Base-by-base conservation (phyloP, 1,140 invertebrate species). In the Drosophila miranda region DNA sequence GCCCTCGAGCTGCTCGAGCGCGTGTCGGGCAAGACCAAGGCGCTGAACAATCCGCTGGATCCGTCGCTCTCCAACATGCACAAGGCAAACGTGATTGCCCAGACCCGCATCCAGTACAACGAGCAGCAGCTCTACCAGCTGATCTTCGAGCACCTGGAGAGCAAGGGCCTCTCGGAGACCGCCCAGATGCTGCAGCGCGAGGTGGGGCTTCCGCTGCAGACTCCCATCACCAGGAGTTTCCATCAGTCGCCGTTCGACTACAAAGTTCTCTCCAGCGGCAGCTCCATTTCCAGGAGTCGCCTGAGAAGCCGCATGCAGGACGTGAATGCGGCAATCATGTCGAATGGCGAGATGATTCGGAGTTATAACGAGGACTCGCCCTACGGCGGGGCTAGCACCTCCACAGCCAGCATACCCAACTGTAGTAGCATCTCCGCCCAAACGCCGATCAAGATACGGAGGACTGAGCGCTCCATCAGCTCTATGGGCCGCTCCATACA, bases 101-200 rank as follows among this genome's bases (percentile, higher is more conserved):
- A 99, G 92, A 99, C 98, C 0, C 95, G 95, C 72, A 99, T 99
- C 56, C 95, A 95, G 69, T 99, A 96, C 91, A 97, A 99, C 90
- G 96, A 98, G 89, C 94, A 96, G 61, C 97, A 99, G 90, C 91
- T 99, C 11, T 93, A 98, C 72, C 96, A 98, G 91, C 92, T 99
- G 3, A 98, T 99, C 51, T 95, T 97, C 88, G 95, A 97, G 66
- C 97, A 99, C 93, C 92, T 99, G 46, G 75, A 94, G 21, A 93
- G 93, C 3, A 95, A 96, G 89, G 98, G 97, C 1, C 93, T 96
- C 21, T 78, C 77, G 8, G 94, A 95, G 49, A 94, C 96, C 23
- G 97, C 97, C 0, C 90, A 93, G 1, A 91, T 92, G 26, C 91
- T 99, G 49, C 95, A 96, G 63, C 93, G 93, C 69, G 97, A 98